These are phyloP conservation scores for Cephus spinipes DNA, from an alignment of 2,888 invertebrate genomes.

Conservation along the genomic window DNA sequence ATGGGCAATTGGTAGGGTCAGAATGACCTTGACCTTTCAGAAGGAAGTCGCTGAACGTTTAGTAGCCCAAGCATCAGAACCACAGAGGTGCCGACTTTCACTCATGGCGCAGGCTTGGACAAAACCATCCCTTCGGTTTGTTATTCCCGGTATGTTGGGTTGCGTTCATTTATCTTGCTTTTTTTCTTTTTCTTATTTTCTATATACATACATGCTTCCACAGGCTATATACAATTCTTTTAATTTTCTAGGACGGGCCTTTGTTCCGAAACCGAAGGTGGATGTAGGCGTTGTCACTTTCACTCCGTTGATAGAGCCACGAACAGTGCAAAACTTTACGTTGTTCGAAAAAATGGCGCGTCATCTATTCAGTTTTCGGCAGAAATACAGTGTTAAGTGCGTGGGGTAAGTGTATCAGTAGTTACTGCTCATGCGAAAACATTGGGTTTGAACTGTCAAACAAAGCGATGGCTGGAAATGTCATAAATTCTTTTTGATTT, in stretches of 20 bases:
- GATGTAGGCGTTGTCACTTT: constrained; percentile 96
- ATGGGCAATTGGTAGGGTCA: constrained; percentile 85
- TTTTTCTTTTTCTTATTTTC: constrained; percentile 13
- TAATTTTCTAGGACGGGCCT: constrained; percentile 74
- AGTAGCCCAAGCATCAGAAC: constrained; percentile 76
- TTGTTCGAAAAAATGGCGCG: constrained; percentile 90
- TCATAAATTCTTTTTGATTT: neutral
- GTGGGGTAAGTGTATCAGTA: constrained; percentile 67
- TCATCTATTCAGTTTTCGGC: constrained; percentile 88
- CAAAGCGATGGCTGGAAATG: too few relatives aligned
- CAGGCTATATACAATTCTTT: neutral
- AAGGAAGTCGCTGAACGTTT: constrained; percentile 96
- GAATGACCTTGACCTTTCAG: constrained; percentile 96
- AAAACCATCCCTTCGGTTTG: constrained; percentile 83
- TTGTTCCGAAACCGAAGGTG: constrained; percentile 95
- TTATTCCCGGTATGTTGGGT: constrained; percentile 78
- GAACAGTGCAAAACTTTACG: constrained; percentile 81
- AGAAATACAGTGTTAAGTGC: constrained; percentile 82
- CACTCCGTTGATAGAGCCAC: constrained; percentile 81
- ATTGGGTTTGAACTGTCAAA: too few relatives aligned
- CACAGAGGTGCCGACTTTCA: constrained; percentile 88
- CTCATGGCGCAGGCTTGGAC: constrained; percentile 97
- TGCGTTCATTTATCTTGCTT: neutral
- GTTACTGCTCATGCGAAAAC: neutral
- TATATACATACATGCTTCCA: neutral